Evolutionary conservation across 1,140 invertebrate species (phyloP), one percentile per base, ranked within the genome.

Genomic region (Sesamia nonagrioides): DNA sequence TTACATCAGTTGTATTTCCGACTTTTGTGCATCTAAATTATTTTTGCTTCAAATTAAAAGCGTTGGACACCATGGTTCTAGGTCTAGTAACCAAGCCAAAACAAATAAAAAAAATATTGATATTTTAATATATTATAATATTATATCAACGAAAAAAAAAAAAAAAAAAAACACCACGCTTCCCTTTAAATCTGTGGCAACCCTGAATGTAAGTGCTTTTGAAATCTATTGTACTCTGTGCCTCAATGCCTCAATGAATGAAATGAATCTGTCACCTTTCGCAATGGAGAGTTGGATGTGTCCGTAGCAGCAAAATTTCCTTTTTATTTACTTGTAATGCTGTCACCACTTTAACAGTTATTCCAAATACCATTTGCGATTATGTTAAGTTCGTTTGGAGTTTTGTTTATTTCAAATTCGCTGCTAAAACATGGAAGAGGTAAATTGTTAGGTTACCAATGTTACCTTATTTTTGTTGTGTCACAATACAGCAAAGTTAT

Each of bases 401-500:
- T 87, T 86, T 85, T 86, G 78, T 91, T 89, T 83, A 80, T 82
- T 85, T 88, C 82, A 86, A 89, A 91, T 88, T 92, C 82, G 80
- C 86, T 81, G 84, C 87, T 81, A 80, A 91, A 94, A 86, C 87
- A 95, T 95, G 93, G 93, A 95, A 87, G 92, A 94, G 91, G 93
- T 94, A 82, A 71, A 90, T 89, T 80, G 73, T 87, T 87, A 88
- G 86, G 85, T 90, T 90, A 89, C 83, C 48, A 76, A 52, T 76
- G 40, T 54, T 79, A 73, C 79, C 79, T 83, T 92, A 90, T 89
- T 92, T 89, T 86, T 89, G 88, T 92, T 92, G 90, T 92, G 89
- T 91, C 91, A 91, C 82, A 88, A 91, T 86, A 89, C 52, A 82
- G 60, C 58, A 66, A 63, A 79, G 66, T 74, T 66, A 81, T 82